A percentile compares a stretch with the other conserved stretches of the same genome.
phyloP scores from a whole-genome alignment of 2,797 vertebrate genomes.

The Lepidocolaptes lacrymiger region DNA sequence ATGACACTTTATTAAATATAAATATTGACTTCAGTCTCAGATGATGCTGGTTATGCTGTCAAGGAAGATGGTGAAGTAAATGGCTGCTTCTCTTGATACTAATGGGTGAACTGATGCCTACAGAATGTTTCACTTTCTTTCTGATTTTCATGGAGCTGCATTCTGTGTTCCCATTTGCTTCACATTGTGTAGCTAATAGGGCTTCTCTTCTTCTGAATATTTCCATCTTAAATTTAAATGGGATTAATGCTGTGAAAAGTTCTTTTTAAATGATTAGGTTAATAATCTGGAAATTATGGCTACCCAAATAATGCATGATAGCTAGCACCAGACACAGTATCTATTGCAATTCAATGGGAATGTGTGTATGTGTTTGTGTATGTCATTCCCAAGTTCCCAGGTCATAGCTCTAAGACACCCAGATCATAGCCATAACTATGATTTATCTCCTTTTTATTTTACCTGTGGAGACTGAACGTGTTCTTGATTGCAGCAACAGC shows the following conservation, averaged over 20 bases:
- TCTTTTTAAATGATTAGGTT: conserved; percentile 69
- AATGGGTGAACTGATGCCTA: not conserved
- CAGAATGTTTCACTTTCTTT: not conserved
- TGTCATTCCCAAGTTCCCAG: not conserved
- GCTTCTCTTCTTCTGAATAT: conserved; percentile 55
- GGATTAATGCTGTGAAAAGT: conserved; percentile 68
- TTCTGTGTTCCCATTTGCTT: conserved; percentile 55
- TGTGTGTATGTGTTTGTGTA: not conserved
- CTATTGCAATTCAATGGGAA: conserved; percentile 30
- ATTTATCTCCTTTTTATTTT: conserved; percentile 59
- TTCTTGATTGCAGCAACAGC: conserved; percentile 58
- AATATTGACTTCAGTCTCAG: not conserved
- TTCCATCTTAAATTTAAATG: conserved; percentile 71
- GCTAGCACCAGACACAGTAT: not conserved
- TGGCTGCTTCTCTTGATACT: not conserved
- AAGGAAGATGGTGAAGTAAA: not conserved
- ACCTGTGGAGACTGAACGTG: conserved; percentile 29
- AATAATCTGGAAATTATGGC: conserved; percentile 73
- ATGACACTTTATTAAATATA: not conserved
- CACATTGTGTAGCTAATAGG: conserved; percentile 65
- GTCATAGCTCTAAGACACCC: not conserved
- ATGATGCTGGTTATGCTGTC: not conserved
- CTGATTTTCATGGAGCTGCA: not conserved
- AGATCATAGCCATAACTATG: conserved; percentile 38
- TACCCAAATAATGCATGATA: conserved; percentile 25